Evolutionary conservation across 1,140 invertebrate species (phyloP), one percentile per base, ranked within the genome.

Genomic region (Zeugodacus cucurbitae): DNA sequence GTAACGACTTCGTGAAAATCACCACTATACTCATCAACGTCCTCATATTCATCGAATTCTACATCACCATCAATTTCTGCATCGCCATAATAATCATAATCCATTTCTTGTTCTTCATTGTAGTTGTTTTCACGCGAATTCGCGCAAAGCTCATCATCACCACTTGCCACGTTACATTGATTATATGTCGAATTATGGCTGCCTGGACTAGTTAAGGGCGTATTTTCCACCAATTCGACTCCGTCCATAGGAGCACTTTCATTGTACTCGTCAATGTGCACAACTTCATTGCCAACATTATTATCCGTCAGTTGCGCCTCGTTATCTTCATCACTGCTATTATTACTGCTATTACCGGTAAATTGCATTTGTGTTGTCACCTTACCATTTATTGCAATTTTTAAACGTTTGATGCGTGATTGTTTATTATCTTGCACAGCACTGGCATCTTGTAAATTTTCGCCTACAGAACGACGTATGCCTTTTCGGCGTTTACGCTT

Each of bases 331-430:
- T 87, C 88, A 89, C 48, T 88, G 89, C 32, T 37, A 37, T 85
- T 89, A 32, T 89, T 89, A 32, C 88, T 88, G 86, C 78, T 89
- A 34, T 78, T 85, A 29, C 87, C 20, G n/a, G 87, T 88, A 34
- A 90, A 88, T 29, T 88, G 88, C 48, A 87, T 87, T 44, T 90
- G 87, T n/a, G 88, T 88, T 6, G 88, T 70, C 14, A 89, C 37
- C 67, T 88, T 88, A 17, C 90, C 90, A 86, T 90, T 91, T 3
- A 90, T 89, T 17, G 90, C 86, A 62, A 90, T 89, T 88, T 89
- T 92, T 14, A 90, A 89, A 10, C 91, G 89, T 34, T 91, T 92
- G 22, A 89, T 89, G 44, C 41, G 57, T n/a, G 86, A 86, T 34
- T 88, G 87, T 54, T 88, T 78, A 17, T 29, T 20, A 17, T 88